Evolutionary conservation across 2,888 invertebrate genomes (phyloP).

Genomic region (Aspidiotus destructor): DNA sequence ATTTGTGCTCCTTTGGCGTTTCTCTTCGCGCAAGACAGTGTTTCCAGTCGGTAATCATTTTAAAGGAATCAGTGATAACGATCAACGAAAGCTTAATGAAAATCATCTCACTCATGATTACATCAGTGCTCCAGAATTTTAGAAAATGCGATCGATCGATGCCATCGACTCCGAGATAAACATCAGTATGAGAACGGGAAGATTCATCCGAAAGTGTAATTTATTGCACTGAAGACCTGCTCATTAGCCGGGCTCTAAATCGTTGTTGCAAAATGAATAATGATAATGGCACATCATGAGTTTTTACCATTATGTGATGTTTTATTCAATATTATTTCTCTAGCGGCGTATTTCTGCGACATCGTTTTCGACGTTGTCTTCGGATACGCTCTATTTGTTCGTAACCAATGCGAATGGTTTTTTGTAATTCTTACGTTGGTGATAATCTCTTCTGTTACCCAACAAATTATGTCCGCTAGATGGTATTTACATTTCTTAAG

Average conservation of each 20-base stretch:
- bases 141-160: no score
- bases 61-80: no score
- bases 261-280: constrained; percentile 21
- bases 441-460: constrained; percentile 60
- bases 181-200: no score
- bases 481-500: constrained; percentile 54
- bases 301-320: constrained; percentile 85
- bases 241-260: constrained; percentile 2
- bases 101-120: no score
- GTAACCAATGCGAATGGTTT: constrained; percentile 55
- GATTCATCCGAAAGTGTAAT: no score
- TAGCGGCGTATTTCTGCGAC: constrained; percentile 84
- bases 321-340: constrained; percentile 79
- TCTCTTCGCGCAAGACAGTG: no score
- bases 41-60: no score
- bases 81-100: no score
- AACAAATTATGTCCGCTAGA: constrained; percentile 61
- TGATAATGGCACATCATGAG: constrained; percentile 45
- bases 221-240: no score
- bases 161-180: no score
- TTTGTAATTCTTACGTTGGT: constrained; percentile 61
- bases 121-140: no score
- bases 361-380: constrained; percentile 79
- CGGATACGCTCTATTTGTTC: constrained; percentile 69
- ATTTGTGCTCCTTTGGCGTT: no score